These are phyloP conservation scores for Alligator sinensis DNA, from an alignment of 2,113 vertebrate species.

Conservation along the genomic window DNA sequence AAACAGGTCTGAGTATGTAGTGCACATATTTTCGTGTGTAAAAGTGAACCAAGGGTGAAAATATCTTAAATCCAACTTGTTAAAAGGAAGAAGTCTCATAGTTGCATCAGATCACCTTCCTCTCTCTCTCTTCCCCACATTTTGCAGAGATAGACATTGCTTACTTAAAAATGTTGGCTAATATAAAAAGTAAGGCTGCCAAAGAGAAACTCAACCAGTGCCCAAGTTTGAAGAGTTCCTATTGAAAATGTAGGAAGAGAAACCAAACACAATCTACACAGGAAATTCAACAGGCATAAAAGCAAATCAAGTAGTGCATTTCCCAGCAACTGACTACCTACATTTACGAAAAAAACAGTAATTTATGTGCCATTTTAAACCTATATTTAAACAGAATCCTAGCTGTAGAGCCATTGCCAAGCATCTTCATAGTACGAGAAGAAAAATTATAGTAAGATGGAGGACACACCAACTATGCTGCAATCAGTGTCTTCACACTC, in stretches of 20 bases:
- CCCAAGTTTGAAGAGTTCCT: neutral
- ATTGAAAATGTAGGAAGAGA: neutral
- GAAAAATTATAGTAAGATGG: conserved; percentile 44
- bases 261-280: neutral
- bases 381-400: conserved; percentile 39
- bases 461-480: conserved; percentile 43
- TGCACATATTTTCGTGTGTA: too few relatives aligned
- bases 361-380: conserved; percentile 12
- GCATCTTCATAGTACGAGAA: conserved; percentile 47
- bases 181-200: neutral
- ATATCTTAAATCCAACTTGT: neutral
- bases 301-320: neutral
- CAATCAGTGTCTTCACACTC: conserved; percentile 50
- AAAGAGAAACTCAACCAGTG: neutral
- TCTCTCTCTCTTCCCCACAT: neutral
- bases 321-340: neutral
- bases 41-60: neutral
- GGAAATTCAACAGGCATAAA: conserved; percentile 17
- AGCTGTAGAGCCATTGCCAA: conserved; percentile 43
- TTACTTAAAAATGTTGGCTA: neutral
- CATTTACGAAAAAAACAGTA: conserved; percentile 17
- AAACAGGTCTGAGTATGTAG: neutral
- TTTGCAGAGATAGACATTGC: neutral
- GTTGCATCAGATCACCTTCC: neutral
- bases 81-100: neutral